These are phyloP conservation scores for Drosophila saltans DNA, from an alignment of 1,140 invertebrate genomes.

Conservation along the genomic window DNA sequence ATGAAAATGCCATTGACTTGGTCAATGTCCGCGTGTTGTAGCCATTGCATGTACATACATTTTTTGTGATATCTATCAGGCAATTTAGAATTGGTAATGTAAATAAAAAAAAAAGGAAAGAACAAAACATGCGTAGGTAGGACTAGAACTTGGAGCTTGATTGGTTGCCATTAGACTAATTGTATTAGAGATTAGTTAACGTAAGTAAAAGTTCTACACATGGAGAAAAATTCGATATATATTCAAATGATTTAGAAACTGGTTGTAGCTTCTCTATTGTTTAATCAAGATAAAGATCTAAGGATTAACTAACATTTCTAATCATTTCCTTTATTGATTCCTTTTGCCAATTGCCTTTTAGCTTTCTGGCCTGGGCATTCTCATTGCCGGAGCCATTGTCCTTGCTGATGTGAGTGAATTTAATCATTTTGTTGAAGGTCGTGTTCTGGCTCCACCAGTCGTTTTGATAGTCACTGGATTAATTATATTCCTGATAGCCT, in stretches of 20 bases:
- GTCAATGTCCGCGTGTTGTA: constrained; percentile 41
- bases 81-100: constrained; percentile 65
- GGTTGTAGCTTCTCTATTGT: too few species aligned
- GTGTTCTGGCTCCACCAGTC: constrained; percentile 85
- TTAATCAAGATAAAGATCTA: too few species aligned
- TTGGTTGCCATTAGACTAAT: constrained; percentile 67
- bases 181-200: constrained; percentile 35
- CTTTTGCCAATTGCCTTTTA: constrained; percentile 67
- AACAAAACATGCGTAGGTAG: constrained; percentile 8
- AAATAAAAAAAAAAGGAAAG: constrained; percentile 30
- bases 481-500: constrained; percentile 88
- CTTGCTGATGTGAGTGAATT: constrained; percentile 85
- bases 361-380: constrained; percentile 86
- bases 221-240: neutral
- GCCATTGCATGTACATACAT: constrained; percentile 10
- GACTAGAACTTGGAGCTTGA: constrained; percentile 36
- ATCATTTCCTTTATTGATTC: neutral
- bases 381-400: constrained; percentile 85
- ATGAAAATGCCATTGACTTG: constrained; percentile 54
- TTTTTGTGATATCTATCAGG: constrained; percentile 53
- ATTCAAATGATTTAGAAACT: too few species aligned
- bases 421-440: constrained; percentile 85
- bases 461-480: constrained; percentile 88
- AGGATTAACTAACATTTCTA: neutral
- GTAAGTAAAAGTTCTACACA: constrained; percentile 1